These are phyloP conservation scores for Andrena dorsata DNA, from an alignment of 2,888 invertebrate genomes.

Conservation along the genomic window DNA sequence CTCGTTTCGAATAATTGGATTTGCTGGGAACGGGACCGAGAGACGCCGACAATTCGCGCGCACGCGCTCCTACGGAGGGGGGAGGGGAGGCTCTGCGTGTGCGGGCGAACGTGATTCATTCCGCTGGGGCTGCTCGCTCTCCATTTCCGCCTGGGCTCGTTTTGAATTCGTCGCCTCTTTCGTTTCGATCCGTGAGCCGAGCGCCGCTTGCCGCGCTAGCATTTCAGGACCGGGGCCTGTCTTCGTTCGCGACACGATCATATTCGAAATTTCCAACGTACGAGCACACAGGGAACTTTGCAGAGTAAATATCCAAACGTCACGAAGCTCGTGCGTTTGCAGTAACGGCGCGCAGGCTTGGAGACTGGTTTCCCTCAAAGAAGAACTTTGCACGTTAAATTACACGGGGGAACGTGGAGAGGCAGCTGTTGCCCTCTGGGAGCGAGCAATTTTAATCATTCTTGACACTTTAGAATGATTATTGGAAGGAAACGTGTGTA, in stretches of 20 bases:
- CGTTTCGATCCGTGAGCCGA: slow-evolving; percentile 42
- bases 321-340: not conserved
- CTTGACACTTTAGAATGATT: not conserved
- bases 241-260: slow-evolving; percentile 10
- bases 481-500: too few species aligned
- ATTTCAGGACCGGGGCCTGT: slow-evolving; percentile 10
- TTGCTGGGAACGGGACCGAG: slow-evolving; percentile 77
- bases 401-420: not conserved
- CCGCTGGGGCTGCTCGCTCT: slow-evolving; percentile 30
- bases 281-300: not conserved
- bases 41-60: slow-evolving; percentile 69
- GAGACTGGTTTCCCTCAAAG: not conserved
- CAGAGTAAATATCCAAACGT: slow-evolving; percentile 1
- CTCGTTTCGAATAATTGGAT: slow-evolving; percentile 83
- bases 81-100: not conserved
- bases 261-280: not conserved
- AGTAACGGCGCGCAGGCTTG: not conserved
- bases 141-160: slow-evolving; percentile 46
- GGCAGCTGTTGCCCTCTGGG: not conserved
- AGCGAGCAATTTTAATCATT: slow-evolving; percentile 1
- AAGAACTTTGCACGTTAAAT: not conserved
- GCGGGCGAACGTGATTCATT: slow-evolving; percentile 51
- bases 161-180: slow-evolving; percentile 60
- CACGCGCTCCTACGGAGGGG: not conserved
- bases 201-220: slow-evolving; percentile 10